Evolutionary conservation across 1,140 invertebrate genomes (phyloP), one percentile per base, ranked within the genome.

Genomic region (Idris sp.): DNA sequence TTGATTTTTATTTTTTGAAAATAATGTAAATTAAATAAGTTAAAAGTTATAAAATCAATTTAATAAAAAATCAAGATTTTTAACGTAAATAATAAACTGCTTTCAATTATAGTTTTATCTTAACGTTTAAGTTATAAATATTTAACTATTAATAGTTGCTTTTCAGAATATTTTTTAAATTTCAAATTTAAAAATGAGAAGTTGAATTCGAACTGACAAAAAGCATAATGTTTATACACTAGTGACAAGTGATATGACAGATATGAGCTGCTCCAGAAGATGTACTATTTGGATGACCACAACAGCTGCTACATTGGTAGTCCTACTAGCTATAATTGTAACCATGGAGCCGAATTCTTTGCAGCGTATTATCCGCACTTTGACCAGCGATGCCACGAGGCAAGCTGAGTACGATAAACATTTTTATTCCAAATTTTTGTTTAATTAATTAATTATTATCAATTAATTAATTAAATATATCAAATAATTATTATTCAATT

Each of bases 361-460:
- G 38, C 75, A 76, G 58, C 81, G 75, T 64, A 76, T 76, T 78
- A 77, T 79, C 81, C 74, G 76, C 78, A 81, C 77, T 62, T 75
- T 83, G 61, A 83, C 83, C 81, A 86, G 83, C 79, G 79, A 82
- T 82, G 73, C 77, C 79, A 75, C 83, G 67, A 82, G 78, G 79
- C 81, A 86, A 80, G 48, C 84, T 83, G 84, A 83, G 84, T 87
- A 87, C 84, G 84, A 84, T 40, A 58, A 74, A 74, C 73, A 71
- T 72, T 82, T 76, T 76, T 79, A 78, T 80, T 80, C 65, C 56
- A 73, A 71, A 71, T 41, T 54, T 59, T 4, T 26, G 28, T 28
- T 9, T 13, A 35, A 19, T 2, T 22, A 8, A 41, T n/a, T 2
- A 30, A 13, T 28, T 43, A 10, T 2, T 8, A 40, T 30, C 31